phyloP scores from a whole-genome alignment of 2,888 invertebrate genomes.

The Allygus modestus region DNA sequence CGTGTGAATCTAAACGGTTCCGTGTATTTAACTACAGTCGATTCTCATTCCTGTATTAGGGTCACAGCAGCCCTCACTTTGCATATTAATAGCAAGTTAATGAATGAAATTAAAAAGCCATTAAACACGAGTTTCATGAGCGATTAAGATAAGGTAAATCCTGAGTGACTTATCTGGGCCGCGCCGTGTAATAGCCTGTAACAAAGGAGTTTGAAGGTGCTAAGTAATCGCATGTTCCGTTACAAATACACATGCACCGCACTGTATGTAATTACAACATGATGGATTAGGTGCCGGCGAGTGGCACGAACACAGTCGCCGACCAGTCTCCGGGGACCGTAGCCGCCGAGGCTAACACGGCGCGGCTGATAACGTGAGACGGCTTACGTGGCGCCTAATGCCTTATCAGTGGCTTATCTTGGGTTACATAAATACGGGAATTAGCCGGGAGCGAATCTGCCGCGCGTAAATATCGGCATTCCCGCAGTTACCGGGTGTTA shows the following conservation, averaged over 20 bases:
- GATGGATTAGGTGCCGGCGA: slow-evolving; percentile 28
- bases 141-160: slow-evolving; percentile 35
- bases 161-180: slow-evolving; percentile 44
- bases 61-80: not conserved
- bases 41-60: too few species aligned
- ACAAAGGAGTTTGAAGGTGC: slow-evolving; percentile 43
- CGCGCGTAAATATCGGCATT: slow-evolving; percentile 35
- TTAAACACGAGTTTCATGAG: slow-evolving; percentile 48
- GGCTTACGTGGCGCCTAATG: slow-evolving; percentile 44
- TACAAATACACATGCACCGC: slow-evolving; percentile 23
- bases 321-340: slow-evolving; percentile 29
- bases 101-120: slow-evolving; percentile 48
- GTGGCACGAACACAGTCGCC: not conserved
- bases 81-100: slow-evolving; percentile 20
- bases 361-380: slow-evolving; percentile 31
- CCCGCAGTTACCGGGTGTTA: not conserved
- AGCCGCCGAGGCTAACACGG: not conserved
- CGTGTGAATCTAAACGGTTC: too few species aligned
- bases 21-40: too few species aligned
- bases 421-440: slow-evolving; percentile 51
- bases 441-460: slow-evolving; percentile 45
- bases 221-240: slow-evolving; percentile 48
- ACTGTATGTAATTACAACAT: slow-evolving; percentile 18
- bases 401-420: slow-evolving; percentile 37
- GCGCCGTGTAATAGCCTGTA: slow-evolving; percentile 2